Percentiles rank a stretch among this genome's conserved stretches.
Evolutionary conservation across 2,888 invertebrate species (phyloP).

Genomic region (Deilephila elpenor): DNA sequence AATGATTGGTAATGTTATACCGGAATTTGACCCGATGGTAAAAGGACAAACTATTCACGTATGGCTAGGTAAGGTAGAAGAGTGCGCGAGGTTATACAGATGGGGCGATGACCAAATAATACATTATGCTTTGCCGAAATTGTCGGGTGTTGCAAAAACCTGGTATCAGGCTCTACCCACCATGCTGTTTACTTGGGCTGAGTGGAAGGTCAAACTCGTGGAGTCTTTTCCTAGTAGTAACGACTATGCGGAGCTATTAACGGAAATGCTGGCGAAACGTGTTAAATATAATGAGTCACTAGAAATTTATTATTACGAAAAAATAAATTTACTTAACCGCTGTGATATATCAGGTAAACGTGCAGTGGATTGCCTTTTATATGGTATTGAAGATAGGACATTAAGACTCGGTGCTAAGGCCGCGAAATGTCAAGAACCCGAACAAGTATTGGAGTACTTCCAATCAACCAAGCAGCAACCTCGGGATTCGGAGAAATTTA

Average conservation of each 20-base stretch:
- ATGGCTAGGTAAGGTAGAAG: too few relatives aligned
- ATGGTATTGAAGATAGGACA: not conserved
- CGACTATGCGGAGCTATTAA: slow-evolving; percentile 34
- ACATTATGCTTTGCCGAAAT: too few relatives aligned
- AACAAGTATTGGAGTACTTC: too few relatives aligned
- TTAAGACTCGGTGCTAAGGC: slow-evolving; percentile 12
- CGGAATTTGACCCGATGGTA: too few relatives aligned
- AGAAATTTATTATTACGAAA: slow-evolving; percentile 8
- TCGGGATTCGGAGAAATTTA: not conserved
- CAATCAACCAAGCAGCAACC: not conserved
- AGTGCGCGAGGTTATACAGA: too few relatives aligned
- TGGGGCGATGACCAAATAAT: too few relatives aligned
- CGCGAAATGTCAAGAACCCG: not conserved
- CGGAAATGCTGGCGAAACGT: slow-evolving; percentile 30
- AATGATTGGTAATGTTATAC: too few relatives aligned
- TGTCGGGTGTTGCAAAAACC: too few relatives aligned
- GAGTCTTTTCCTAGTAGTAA: slow-evolving; percentile 33
- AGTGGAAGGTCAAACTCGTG: slow-evolving; percentile 30
- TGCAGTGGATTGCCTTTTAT: slow-evolving; percentile 4
- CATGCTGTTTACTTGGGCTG: slow-evolving; percentile 29
- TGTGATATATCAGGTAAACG: not conserved
- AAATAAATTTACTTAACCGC: not conserved
- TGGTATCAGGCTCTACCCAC: not conserved
- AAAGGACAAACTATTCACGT: too few relatives aligned
- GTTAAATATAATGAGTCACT: slow-evolving; percentile 5